A percentile compares a stretch with the other conserved stretches of the same genome.
Evolutionary conservation across 1,140 invertebrate genomes (phyloP).

Genomic region (Copidosoma floridanum): DNA sequence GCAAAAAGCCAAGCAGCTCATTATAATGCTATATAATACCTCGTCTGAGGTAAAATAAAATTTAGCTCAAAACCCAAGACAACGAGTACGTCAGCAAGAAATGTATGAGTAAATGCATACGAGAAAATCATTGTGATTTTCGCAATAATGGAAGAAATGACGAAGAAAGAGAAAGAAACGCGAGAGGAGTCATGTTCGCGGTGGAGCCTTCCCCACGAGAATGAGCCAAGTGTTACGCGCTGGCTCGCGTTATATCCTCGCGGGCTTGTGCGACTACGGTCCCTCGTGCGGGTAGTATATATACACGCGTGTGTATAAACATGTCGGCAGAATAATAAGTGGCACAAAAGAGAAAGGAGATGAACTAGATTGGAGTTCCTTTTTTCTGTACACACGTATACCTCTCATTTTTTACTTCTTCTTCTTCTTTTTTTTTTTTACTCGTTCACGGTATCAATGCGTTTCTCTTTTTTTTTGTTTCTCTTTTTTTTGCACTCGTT

Average conservation of each 20-base stretch:
- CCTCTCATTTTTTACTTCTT: no score
- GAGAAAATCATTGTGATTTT: background rate
- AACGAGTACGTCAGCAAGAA: no score
- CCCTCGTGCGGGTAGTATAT: background rate
- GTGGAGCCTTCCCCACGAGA: conserved; percentile 4
- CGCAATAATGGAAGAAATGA: no score
- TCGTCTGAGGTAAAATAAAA: no score
- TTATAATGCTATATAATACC: no score
- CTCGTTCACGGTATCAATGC: background rate
- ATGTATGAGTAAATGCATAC: no score
- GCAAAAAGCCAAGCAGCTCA: no score
- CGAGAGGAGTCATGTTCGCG: background rate
- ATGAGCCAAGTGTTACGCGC: conserved; percentile 26
- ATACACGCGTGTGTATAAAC: conserved; percentile 20
- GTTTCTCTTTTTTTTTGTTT: conserved; percentile 5
- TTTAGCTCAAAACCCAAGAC: no score
- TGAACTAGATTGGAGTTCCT: conserved; percentile 53
- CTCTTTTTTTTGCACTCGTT: conserved; percentile 2
- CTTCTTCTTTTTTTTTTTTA: conserved; percentile 32
- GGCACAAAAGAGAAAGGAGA: conserved; percentile 58
- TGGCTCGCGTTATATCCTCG: conserved; percentile 52
- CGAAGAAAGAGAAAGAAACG: background rate
- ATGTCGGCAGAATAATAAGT: conserved; percentile 49
- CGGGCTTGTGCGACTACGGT: conserved; percentile 25
- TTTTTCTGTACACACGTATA: no score